Percentiles rank a stretch among this genome's conserved stretches.
phyloP scores from a whole-genome alignment of 2,888 invertebrate species.

The Caradrina kadenii region DNA sequence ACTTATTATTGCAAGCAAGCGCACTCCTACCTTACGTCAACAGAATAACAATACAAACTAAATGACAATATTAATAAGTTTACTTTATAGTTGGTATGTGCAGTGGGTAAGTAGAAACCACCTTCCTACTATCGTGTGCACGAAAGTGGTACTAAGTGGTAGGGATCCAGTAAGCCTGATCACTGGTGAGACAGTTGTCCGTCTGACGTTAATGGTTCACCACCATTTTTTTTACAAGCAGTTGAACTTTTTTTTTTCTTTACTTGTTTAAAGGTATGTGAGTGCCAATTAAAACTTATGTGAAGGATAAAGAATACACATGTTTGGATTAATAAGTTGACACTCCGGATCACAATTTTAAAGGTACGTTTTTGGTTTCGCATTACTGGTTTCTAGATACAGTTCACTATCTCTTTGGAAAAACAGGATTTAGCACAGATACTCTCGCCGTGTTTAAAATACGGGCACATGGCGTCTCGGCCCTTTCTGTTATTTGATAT shows the following conservation, averaged over 20 bases:
- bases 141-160: constrained; percentile 56
- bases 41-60: constrained; percentile 53
- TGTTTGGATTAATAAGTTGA: constrained; percentile 17
- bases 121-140: constrained; percentile 29
- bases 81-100: constrained; percentile 58
- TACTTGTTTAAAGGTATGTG: neutral
- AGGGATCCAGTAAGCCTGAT: constrained; percentile 48
- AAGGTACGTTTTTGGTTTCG: constrained; percentile 10
- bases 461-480: neutral
- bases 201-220: constrained; percentile 12
- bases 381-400: too few relatives aligned
- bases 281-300: too few relatives aligned
- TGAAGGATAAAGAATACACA: neutral
- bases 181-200: constrained; percentile 42
- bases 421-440: neutral
- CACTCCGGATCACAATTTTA: neutral
- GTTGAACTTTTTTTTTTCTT: neutral
- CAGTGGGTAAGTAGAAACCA: constrained; percentile 43
- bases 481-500: neutral
- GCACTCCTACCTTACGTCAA: constrained; percentile 5
- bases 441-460: neutral
- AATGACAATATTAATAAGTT: constrained; percentile 47
- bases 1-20: constrained; percentile 4
- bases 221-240: constrained; percentile 12
- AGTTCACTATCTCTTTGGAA: too few relatives aligned